These are phyloP conservation scores for Pimpla rufipes DNA, from an alignment of 2,888 invertebrate species.

Conservation along the genomic window DNA sequence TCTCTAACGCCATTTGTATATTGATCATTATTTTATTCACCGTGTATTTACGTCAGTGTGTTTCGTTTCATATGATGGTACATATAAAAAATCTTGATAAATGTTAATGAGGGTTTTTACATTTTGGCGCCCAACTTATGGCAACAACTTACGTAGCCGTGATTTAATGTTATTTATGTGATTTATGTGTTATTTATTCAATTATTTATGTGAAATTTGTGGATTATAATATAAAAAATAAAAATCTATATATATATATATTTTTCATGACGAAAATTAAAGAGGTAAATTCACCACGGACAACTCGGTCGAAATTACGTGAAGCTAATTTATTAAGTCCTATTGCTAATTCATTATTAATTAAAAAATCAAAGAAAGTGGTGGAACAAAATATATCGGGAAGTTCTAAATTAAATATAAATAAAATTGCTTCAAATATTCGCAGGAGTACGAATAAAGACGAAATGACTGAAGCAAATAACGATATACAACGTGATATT, in stretches of 20 bases:
- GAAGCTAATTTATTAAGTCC: not conserved
- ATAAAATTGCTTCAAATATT: not conserved
- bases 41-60: too few relatives aligned
- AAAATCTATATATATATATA: not conserved
- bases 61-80: too few relatives aligned
- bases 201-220: not conserved
- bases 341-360: not conserved
- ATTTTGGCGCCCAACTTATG: conserved; percentile 13
- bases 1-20: too few relatives aligned
- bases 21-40: too few relatives aligned
- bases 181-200: not conserved
- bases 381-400: not conserved
- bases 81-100: too few relatives aligned
- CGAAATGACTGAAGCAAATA: not conserved
- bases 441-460: not conserved
- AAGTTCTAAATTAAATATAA: not conserved
- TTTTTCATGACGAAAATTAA: not conserved
- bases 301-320: not conserved
- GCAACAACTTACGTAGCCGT: conserved; percentile 4
- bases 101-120: not conserved
- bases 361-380: not conserved
- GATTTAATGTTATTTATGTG: not conserved
- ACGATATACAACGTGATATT: not conserved
- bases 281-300: not conserved
- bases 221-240: not conserved